These are phyloP conservation scores for Pelusios castaneus DNA, from an alignment of 2,113 vertebrate species.

Conservation along the genomic window DNA sequence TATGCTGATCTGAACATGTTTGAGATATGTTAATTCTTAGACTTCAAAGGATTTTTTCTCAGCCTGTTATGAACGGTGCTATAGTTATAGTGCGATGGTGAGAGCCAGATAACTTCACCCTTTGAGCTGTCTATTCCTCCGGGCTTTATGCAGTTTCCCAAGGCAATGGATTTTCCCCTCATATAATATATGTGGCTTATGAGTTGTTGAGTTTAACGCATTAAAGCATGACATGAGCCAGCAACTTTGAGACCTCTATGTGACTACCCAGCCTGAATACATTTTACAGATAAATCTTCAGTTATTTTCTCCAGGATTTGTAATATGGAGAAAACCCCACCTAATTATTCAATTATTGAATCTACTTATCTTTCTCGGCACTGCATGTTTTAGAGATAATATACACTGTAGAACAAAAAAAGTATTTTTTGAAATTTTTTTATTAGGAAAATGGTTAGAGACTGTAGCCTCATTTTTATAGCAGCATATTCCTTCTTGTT, in stretches of 20 bases:
- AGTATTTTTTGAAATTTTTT: fast-evolving
- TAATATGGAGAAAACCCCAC: fast-evolving
- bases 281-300: not conserved
- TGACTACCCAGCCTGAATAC: not conserved
- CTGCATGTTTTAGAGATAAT: not conserved
- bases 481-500: not conserved
- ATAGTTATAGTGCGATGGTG: not conserved
- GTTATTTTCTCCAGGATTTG: not conserved
- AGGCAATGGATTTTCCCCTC: not conserved
- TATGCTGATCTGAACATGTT: slow-evolving; percentile 16
- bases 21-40: slow-evolving; percentile 41
- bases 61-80: not conserved
- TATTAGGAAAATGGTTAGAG: not conserved
- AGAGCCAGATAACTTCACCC: not conserved
- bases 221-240: fast-evolving
- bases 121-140: not conserved
- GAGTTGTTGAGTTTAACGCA: not conserved
- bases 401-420: not conserved
- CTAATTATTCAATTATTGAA: not conserved
- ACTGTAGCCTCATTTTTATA: not conserved
- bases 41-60: slow-evolving; percentile 61
- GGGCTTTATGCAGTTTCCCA: not conserved
- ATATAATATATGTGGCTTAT: not conserved
- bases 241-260: not conserved
- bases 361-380: not conserved